Evolutionary conservation across 1,140 invertebrate species (phyloP).

Genomic region (Drosophila navojoa): DNA sequence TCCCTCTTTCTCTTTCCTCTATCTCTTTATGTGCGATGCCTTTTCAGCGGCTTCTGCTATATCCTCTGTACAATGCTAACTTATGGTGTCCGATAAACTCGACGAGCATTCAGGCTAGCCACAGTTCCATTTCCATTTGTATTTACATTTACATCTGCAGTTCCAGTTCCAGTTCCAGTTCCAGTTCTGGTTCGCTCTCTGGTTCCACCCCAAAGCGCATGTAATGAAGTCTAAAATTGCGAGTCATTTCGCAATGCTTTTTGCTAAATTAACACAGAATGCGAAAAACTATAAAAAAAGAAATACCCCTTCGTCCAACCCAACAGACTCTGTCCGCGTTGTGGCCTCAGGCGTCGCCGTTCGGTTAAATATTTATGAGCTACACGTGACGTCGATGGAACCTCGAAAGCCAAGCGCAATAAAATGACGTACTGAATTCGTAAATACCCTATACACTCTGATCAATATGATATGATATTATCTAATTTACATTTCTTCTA

Average conservation of each 20-base stretch:
- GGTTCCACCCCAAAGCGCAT: slow-evolving; percentile 16
- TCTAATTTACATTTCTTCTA: too few species aligned
- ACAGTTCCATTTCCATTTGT: not conserved
- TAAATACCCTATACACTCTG: not conserved
- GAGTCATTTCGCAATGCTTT: slow-evolving; percentile 71
- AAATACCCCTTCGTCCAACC: slow-evolving; percentile 8
- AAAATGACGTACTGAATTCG: not conserved
- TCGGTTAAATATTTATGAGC: slow-evolving; percentile 76
- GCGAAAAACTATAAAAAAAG: slow-evolving; percentile 65
- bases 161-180: slow-evolving; percentile 10
- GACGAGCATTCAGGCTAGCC: not conserved
- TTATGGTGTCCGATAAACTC: slow-evolving; percentile 9
- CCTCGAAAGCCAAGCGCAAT: slow-evolving; percentile 43
- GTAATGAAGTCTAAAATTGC: slow-evolving; percentile 76
- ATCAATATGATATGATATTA: not conserved
- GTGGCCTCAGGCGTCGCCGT: slow-evolving; percentile 7
- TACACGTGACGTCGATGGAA: slow-evolving; percentile 61
- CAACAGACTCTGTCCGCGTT: slow-evolving; percentile 1
- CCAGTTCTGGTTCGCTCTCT: not conserved
- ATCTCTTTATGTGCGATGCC: not conserved
- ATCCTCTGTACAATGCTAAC: slow-evolving; percentile 27
- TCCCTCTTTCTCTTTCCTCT: not conserved
- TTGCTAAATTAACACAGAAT: slow-evolving; percentile 72
- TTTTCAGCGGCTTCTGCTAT: slow-evolving; percentile 18
- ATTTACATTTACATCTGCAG: not conserved